These are phyloP conservation scores for Ctenopoma multispine DNA, from an alignment of 2,797 vertebrate species.

Conservation along the genomic window DNA sequence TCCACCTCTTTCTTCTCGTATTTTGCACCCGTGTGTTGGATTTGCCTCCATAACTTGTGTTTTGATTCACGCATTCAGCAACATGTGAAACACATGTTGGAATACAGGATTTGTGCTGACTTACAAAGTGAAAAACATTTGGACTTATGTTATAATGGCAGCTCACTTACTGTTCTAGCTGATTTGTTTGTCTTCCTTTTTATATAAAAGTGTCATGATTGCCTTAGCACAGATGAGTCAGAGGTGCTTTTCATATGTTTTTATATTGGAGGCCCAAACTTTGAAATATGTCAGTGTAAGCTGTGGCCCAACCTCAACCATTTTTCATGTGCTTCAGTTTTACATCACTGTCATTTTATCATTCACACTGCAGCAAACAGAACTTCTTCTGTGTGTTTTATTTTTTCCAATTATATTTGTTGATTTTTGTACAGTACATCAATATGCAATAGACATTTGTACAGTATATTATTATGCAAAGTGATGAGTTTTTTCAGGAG, in stretches of 20 bases:
- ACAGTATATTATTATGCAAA: conserved; percentile 80
- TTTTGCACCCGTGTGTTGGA: conserved; percentile 18
- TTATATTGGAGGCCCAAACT: conserved; percentile 25
- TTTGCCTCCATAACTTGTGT: conserved; percentile 36
- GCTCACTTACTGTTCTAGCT: conserved; percentile 46
- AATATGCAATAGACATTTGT: conserved; percentile 78
- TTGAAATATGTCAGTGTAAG: not conserved
- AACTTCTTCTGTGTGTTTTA: conserved; percentile 27
- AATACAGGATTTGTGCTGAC: conserved; percentile 17
- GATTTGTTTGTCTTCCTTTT: conserved; percentile 45
- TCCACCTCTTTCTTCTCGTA: conserved; percentile 52
- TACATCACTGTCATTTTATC: conserved; percentile 11
- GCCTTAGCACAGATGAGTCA: conserved; percentile 66
- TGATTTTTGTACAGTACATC: conserved; percentile 69
- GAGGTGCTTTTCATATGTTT: conserved; percentile 45
- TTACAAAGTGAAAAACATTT: conserved; percentile 16
- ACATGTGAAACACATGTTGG: conserved; percentile 17
- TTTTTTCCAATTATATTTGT: conserved; percentile 30
- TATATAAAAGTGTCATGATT: conserved; percentile 52
- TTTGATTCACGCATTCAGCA: conserved; percentile 43
- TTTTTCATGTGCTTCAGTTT: conserved; percentile 42
- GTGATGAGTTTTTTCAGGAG: conserved; percentile 44
- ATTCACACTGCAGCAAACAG: conserved; percentile 29
- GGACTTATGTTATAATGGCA: conserved; percentile 52
- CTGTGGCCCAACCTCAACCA: conserved; percentile 11